Evolutionary conservation across 2,888 invertebrate genomes (phyloP), one percentile per base, ranked within the genome.

Genomic region (Gryllus longicercus): DNA sequence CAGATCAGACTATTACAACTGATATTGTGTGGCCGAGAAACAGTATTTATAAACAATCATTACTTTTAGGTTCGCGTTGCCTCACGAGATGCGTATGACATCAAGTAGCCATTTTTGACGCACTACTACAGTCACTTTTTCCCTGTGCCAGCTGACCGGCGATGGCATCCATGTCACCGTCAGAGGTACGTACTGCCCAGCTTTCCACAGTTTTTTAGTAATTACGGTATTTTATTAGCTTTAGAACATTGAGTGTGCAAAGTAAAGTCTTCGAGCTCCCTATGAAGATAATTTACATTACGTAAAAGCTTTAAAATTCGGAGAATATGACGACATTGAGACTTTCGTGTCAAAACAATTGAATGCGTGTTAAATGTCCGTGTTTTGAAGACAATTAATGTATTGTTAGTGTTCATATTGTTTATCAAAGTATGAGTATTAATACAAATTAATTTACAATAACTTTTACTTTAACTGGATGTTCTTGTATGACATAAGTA

Each of bases 131-230:
- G 75, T 75, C 75, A 75, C 11, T 75, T 75, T 75, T 25, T 75
- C 11, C 21, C 75, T 38, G 76, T 79, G 75, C 12, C 80, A 80
- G 79, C 80, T 81, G 82, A 76, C 81, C 81, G 80, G 78, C 25
- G 78, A 93, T 93, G 92, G 92, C 92, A 89, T 91, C 92, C 89
- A 90, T 92, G 91, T 92, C 92, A 87, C 92, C 93, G 88, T 92
- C 92, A 86, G 92, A 93, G 91, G 92, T 93, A 88, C 89, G 91
- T 89, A 81, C 38, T 82, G 76, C 2, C 25, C 16, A 23, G 76
- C 38, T 63, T 63, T 63, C n/a, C 16, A 63, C n/a, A 63, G 12
- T 63, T 63, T 63, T 14, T 63, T 16, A 63, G 14, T 63, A 18
- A 63, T 63, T 14, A n/a, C 63, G 63, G 14, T 18, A n/a, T 18